Evolutionary conservation across 53 echinoderm and acorn worm species (phyloP).

Genomic region (Arbacia lixula): DNA sequence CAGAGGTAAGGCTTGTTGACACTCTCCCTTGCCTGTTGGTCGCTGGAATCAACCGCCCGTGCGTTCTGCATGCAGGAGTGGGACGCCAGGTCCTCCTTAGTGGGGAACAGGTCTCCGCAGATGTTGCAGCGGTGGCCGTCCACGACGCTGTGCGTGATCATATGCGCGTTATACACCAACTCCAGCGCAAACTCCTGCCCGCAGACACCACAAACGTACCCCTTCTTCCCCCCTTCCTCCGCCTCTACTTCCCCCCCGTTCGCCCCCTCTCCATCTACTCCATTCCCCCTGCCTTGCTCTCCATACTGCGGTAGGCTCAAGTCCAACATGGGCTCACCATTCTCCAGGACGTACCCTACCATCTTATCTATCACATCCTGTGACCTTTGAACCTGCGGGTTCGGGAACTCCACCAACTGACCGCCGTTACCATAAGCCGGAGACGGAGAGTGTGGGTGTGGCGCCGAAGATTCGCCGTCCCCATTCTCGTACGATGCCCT

Average conservation of each 20-base stretch:
- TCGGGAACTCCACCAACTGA: background rate
- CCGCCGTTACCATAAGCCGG: conserved; percentile 4
- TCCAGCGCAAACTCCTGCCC: conserved; percentile 45
- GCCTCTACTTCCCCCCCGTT: background rate
- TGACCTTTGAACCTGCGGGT: background rate
- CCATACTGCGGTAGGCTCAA: background rate
- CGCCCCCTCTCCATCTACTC: background rate
- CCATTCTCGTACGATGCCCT: conserved; percentile 6
- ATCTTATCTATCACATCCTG: conserved; percentile 1
- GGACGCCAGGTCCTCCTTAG: conserved; percentile 23
- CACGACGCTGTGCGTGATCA: conserved; percentile 48
- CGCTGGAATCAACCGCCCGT: background rate
- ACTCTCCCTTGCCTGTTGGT: background rate
- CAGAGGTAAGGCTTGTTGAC: conserved; percentile 29
- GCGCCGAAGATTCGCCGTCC: too few species aligned
- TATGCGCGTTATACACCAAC: conserved; percentile 49
- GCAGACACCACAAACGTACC: conserved; percentile 30
- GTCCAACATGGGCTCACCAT: conserved; percentile 17
- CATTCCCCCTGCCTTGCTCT: background rate
- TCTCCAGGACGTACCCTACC: background rate
- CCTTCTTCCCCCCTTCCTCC: background rate
- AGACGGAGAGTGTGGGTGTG: too few species aligned
- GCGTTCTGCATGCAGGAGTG: conserved; percentile 34
- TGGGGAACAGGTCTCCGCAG: conserved; percentile 45
- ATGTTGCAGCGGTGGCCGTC: conserved; percentile 34